Conservation (phyloP, 1,140 invertebrate genomes). For the Drosophila seguyi region DNA sequence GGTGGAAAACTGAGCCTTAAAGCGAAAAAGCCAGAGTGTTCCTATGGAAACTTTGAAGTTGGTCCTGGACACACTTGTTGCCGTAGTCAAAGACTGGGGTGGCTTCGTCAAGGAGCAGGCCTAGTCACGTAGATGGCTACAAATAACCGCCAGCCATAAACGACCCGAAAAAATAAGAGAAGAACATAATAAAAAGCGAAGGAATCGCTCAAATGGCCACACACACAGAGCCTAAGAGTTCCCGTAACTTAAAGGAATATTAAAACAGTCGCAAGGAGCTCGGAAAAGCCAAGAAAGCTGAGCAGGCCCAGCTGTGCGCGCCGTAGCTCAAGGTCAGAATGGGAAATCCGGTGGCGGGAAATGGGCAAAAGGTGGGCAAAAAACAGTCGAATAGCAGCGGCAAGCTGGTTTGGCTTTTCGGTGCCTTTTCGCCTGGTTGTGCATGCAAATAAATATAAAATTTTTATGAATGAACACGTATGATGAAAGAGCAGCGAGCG, state of each 20-base stretch:
- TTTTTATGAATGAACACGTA: slow-evolving; percentile 83
- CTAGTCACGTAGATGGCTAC: slow-evolving; percentile 74
- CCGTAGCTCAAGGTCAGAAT: slow-evolving; percentile 70
- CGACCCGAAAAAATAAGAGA: slow-evolving; percentile 22
- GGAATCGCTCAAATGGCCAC: slow-evolving; percentile 38
- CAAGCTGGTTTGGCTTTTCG: slow-evolving; percentile 32
- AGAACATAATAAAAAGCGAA: slow-evolving; percentile 41
- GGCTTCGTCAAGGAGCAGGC: background rate
- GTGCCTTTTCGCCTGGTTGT: slow-evolving; percentile 51
- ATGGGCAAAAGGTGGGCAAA: slow-evolving; percentile 11
- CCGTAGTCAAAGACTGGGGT: slow-evolving; percentile 15
- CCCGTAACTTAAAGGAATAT: slow-evolving; percentile 70
- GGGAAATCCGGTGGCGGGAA: slow-evolving; percentile 15
- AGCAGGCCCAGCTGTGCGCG: slow-evolving; percentile 40
- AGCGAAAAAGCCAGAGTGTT: slow-evolving; percentile 14
- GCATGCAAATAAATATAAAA: slow-evolving; percentile 82
- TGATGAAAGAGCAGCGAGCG: slow-evolving; percentile 70
- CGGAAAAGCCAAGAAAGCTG: slow-evolving; percentile 19
- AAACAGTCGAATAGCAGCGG: slow-evolving; percentile 2
- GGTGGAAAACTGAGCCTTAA: slow-evolving; percentile 23
- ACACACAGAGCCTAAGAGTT: slow-evolving; percentile 13
- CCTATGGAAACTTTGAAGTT: slow-evolving; percentile 50
- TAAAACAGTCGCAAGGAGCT: slow-evolving; percentile 61
- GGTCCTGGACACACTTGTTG: slow-evolving; percentile 49
- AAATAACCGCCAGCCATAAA: slow-evolving; percentile 67